Evolutionary conservation across 2,797 vertebrate genomes (phyloP).

Genomic region (Hypotaenidia okinawae): DNA sequence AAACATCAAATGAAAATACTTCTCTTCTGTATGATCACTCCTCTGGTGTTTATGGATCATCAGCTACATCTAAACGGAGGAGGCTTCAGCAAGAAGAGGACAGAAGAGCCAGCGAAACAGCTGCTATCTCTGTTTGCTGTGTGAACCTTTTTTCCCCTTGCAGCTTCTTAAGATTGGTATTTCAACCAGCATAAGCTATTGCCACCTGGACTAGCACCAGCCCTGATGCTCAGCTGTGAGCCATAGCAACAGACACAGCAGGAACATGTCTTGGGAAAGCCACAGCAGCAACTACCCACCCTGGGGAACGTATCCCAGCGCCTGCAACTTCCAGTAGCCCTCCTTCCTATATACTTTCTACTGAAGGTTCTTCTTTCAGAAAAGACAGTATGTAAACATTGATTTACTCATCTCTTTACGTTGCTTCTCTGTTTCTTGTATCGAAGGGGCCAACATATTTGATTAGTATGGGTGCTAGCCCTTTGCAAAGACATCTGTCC

Average conservation of each 20-base stretch:
- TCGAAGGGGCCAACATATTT: background rate
- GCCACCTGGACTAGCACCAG: background rate
- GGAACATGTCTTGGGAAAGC: background rate
- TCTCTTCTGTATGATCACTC: background rate
- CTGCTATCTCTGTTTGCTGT: background rate
- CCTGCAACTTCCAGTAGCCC: background rate
- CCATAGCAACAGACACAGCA: background rate
- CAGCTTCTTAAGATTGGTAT: background rate
- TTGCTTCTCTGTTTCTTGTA: background rate
- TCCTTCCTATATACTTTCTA: background rate
- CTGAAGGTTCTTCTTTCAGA: background rate
- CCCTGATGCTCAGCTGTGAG: background rate
- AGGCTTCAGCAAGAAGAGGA: background rate
- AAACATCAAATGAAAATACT: background rate
- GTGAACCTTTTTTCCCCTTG: background rate
- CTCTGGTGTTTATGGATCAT: background rate
- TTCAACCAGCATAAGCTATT: background rate
- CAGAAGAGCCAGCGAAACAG: background rate
- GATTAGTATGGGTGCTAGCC: background rate
- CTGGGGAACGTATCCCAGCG: background rate
- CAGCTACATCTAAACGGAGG: background rate
- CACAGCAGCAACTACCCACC: background rate
- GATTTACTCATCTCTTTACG: background rate
- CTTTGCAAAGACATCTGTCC: background rate
- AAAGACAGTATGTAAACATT: background rate